A percentile compares a stretch with the other conserved stretches of the same genome.
Evolutionary conservation across 1,140 invertebrate species (phyloP).

Genomic region (Drosophila tristis): DNA sequence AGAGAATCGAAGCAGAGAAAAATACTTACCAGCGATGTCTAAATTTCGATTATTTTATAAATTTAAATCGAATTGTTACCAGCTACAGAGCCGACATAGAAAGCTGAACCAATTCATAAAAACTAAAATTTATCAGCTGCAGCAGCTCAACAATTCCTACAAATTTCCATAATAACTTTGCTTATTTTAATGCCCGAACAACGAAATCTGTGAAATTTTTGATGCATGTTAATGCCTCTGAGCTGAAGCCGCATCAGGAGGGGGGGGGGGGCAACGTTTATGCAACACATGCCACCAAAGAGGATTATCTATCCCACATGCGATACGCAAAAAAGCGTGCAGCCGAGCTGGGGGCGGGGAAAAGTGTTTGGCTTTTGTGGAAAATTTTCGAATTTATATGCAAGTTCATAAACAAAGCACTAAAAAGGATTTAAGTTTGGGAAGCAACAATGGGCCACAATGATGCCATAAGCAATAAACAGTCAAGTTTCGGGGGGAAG

Average conservation of each 20-base stretch:
- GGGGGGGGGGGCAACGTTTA: conserved; percentile 33
- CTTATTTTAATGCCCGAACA: conserved; percentile 10
- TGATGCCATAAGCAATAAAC: conserved; percentile 84
- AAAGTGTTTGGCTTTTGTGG: conserved; percentile 51
- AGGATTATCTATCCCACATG: conserved; percentile 53
- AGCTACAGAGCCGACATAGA: too few relatives aligned
- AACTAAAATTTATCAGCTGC: too few relatives aligned
- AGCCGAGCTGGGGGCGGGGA: conserved; percentile 26
- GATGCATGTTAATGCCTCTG: conserved; percentile 38
- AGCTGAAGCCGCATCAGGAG: too few relatives aligned
- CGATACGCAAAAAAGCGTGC: conserved; percentile 15
- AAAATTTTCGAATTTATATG: conserved; percentile 74
- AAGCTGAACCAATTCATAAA: too few relatives aligned
- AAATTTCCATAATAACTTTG: conserved; percentile 30
- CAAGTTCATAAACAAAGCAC: conserved; percentile 79
- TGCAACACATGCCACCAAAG: conserved; percentile 65
- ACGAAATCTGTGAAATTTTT: conserved; percentile 14
- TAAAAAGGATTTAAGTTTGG: conserved; percentile 82
- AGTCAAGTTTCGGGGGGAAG: conserved; percentile 70
- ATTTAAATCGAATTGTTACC: too few relatives aligned
- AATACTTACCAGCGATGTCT: neutral
- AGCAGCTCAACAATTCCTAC: neutral
- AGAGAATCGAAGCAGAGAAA: neutral
- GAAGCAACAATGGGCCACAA: conserved; percentile 75
- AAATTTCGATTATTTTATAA: neutral